A percentile compares a stretch with the other conserved stretches of the same genome.
Evolutionary conservation across 2,113 vertebrate genomes (phyloP).

Genomic region (Otolemur garnettii): DNA sequence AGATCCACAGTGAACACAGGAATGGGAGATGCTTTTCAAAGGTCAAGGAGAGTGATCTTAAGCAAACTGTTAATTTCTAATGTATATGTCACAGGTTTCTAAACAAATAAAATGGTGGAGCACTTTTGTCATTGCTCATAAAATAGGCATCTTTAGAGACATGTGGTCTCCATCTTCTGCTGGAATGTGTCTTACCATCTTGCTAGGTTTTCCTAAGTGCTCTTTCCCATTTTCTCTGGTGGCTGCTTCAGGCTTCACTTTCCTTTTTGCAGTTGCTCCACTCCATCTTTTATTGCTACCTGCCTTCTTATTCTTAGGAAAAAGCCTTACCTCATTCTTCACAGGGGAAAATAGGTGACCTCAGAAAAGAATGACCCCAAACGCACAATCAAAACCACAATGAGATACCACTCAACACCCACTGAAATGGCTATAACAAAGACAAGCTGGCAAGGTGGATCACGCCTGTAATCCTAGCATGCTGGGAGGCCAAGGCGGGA

Average conservation of each 20-base stretch:
- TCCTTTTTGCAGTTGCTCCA: neutral
- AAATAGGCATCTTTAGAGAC: neutral
- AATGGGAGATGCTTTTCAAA: neutral
- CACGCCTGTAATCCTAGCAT: no score
- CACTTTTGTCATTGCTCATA: neutral
- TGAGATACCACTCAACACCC: neutral
- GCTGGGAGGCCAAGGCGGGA: no score
- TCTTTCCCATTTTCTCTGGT: neutral
- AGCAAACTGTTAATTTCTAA: neutral
- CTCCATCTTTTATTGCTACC: neutral
- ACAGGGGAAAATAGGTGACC: neutral
- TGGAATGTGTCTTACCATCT: neutral
- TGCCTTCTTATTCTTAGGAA: neutral
- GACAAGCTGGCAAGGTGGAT: neutral
- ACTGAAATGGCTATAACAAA: neutral
- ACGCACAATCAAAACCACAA: neutral
- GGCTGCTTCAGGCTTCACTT: neutral
- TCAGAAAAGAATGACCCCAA: conserved; percentile 30
- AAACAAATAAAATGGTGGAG: neutral
- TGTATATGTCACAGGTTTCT: neutral
- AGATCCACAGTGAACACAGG: neutral
- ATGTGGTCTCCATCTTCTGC: neutral
- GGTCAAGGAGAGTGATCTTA: neutral
- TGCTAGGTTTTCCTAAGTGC: neutral
- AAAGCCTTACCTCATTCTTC: neutral